A percentile compares a stretch with the other conserved stretches of the same genome.
Evolutionary conservation across 2,888 invertebrate species (phyloP).

Genomic region (Tricholauxania praeusta): DNA sequence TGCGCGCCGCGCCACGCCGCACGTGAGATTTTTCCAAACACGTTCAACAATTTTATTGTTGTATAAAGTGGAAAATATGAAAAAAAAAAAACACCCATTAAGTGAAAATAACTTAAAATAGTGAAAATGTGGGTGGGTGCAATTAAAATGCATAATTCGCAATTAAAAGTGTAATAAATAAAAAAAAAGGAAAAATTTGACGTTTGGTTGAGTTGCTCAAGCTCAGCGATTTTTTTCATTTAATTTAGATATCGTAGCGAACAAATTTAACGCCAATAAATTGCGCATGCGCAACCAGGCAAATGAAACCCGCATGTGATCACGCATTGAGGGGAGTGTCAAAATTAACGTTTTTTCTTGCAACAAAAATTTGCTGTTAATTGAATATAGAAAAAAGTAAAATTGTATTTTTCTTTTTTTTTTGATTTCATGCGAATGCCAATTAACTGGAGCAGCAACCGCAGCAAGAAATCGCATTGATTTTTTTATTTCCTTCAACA

Average conservation of each 20-base stretch:
- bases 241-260: no score
- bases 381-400: neutral
- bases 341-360: neutral
- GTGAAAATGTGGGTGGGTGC: slow-evolving; percentile 26
- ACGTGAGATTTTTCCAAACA: slow-evolving; percentile 12
- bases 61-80: neutral
- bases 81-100: neutral
- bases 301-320: neutral
- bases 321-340: slow-evolving; percentile 1
- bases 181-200: neutral
- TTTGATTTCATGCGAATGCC: neutral
- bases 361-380: no score
- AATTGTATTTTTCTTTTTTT: neutral
- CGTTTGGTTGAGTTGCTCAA: neutral
- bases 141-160: slow-evolving; percentile 25
- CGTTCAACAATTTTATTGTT: neutral
- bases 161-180: neutral
- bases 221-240: no score
- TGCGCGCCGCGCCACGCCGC: neutral
- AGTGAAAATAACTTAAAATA: slow-evolving; percentile 21
- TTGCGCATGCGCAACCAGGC: slow-evolving; percentile 1
- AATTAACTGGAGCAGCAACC: neutral
- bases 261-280: slow-evolving; percentile 3
- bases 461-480: neutral
- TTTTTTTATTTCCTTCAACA: no score